Evolutionary conservation across 2,113 vertebrate species (phyloP), one percentile per base, ranked within the genome.

Genomic region (Solea senegalensis): DNA sequence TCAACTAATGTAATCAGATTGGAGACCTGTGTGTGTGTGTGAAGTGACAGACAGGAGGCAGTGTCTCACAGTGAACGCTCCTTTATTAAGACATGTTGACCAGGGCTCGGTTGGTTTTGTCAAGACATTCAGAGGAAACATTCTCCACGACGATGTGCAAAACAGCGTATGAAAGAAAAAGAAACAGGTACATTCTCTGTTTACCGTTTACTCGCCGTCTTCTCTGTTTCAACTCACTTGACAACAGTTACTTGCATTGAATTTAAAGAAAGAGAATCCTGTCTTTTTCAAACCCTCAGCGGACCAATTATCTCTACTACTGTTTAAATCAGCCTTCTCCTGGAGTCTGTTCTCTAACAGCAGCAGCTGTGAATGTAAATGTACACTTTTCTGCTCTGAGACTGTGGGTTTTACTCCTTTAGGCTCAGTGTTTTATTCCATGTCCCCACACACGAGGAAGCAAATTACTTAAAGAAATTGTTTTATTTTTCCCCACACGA

Each of bases 121-220:
- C 72, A 70, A 81, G 61, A 86, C 86, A 80, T 82, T 87, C 80
- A 87, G 69, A 77, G 49, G 66, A 81, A 80, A 90, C 89, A 79
- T 81, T 86, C 74, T 89, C 79, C 58, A 78, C n/a, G 67, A 81
- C 53, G 44, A 84, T 88, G 85, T 90, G 84, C 86, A 89, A 90
- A 90, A 80, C 72, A 53, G 76, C 69, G 2, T 67, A n/a, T 69
- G 71, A 81, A 75, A 83, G 15, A 21, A 21, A 21, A 21, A 21
- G 1, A 74, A 82, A 69, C 46, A 15, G 55, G n/a, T 78, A 83
- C 76, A 85, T 85, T 84, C 80, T 28, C 11, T 49, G 5, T 15
- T 50, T 50, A 14, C n/a, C 16, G 5, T 50, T 49, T 49, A 7
- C 14, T 50, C 13, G 12, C n/a, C 21, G 12, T 13, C 45, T 13